phyloP scores from a whole-genome alignment of 2,113 vertebrate species.

The Protobothrops flavoviridis region DNA sequence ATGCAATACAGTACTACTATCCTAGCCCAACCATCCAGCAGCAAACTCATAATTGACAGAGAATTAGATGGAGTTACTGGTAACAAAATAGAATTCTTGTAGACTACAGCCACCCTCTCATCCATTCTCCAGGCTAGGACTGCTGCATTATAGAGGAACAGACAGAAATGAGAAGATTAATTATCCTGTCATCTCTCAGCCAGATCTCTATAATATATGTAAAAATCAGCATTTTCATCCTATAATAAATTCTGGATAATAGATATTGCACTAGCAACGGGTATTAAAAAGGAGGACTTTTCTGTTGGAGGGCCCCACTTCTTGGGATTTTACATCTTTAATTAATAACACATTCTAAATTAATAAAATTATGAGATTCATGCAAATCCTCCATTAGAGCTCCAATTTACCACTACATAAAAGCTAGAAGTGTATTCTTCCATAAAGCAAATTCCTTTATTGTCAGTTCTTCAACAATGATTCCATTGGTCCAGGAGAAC shows the following conservation, averaged over 20 bases:
- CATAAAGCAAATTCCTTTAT: background rate
- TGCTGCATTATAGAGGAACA: background rate
- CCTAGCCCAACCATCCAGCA: background rate
- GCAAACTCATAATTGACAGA: background rate
- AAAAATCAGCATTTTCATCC: background rate
- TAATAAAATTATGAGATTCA: background rate
- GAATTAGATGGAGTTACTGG: background rate
- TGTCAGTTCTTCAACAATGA: background rate
- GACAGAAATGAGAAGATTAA: background rate
- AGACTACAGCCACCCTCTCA: background rate
- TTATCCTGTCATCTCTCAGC: background rate
- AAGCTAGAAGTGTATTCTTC: background rate
- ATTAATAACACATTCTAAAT: background rate
- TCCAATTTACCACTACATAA: background rate
- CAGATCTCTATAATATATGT: background rate
- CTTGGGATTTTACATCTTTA: background rate
- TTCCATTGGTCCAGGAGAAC: background rate
- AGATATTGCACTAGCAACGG: background rate
- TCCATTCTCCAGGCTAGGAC: background rate
- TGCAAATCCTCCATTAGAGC: background rate
- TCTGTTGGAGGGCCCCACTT: background rate
- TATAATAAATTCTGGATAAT: background rate
- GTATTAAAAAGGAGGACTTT: background rate
- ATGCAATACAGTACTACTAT: background rate
- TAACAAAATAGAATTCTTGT: background rate